Percentiles rank a stretch among this genome's conserved stretches.
Evolutionary conservation across 2,797 vertebrate species (phyloP).

Genomic region (Hozukius guyotensis): DNA sequence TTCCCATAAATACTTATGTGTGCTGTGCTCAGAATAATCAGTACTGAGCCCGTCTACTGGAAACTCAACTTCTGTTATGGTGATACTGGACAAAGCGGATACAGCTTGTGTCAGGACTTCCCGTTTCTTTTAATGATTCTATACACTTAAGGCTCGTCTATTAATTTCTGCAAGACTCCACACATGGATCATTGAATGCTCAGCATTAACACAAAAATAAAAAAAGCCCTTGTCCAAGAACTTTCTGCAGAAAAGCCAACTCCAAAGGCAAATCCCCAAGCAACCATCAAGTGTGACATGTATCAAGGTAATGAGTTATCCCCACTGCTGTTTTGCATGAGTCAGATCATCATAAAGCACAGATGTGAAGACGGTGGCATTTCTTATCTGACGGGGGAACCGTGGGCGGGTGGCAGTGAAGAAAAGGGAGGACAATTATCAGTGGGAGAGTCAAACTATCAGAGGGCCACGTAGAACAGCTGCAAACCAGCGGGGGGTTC

Average conservation of each 20-base stretch:
- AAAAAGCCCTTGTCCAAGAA: neutral
- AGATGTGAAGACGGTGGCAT: slow-evolving; percentile 33
- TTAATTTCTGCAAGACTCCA: neutral
- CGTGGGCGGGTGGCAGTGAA: neutral
- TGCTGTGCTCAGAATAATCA: slow-evolving; percentile 10
- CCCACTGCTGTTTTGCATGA: slow-evolving; percentile 21
- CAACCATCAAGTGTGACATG: slow-evolving; percentile 14
- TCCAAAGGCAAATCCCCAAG: slow-evolving; percentile 7
- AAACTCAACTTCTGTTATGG: slow-evolving; percentile 4
- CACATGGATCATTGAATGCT: neutral
- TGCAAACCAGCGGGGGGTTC: neutral
- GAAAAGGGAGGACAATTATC: slow-evolving; percentile 25
- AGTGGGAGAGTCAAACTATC: slow-evolving; percentile 14
- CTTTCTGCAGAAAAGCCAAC: neutral
- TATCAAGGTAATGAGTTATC: slow-evolving; percentile 40
- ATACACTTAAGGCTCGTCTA: neutral
- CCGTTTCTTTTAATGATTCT: neutral
- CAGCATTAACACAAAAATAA: neutral
- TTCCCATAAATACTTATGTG: slow-evolving; percentile 42
- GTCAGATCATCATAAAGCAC: slow-evolving; percentile 27
- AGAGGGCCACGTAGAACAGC: slow-evolving; percentile 14
- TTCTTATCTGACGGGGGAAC: neutral
- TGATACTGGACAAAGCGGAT: neutral
- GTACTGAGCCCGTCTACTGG: neutral
- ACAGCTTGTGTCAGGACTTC: neutral